Conservation (phyloP, 64 coral and sea anemone genomes). For the Astreopora myriophthalma region DNA sequence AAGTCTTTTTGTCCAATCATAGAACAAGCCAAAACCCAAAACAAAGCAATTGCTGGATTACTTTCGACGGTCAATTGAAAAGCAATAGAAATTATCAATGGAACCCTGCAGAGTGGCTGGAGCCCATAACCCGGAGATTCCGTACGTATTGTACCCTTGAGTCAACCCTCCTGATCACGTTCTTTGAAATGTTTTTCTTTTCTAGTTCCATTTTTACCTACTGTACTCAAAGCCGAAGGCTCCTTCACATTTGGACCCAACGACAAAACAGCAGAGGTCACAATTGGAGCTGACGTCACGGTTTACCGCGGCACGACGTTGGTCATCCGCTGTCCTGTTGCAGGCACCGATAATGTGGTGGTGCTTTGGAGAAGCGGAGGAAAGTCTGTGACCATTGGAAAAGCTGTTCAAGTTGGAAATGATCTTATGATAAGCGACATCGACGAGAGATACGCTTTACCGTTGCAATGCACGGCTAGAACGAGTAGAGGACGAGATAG, state of each 20-base stretch:
- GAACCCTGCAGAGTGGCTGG: no score
- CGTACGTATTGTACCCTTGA: no score
- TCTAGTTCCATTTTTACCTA: slow-evolving; percentile 27
- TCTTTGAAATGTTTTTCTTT: not conserved
- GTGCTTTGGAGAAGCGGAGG: slow-evolving; percentile 67
- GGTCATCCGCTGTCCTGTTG: slow-evolving; percentile 74
- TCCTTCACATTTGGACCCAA: slow-evolving; percentile 55
- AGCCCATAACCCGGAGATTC: no score
- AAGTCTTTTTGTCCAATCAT: no score
- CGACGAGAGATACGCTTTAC: slow-evolving; percentile 71
- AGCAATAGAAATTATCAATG: no score
- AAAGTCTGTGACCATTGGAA: no score
- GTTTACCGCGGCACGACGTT: slow-evolving; percentile 68
- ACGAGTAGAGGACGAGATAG: slow-evolving; percentile 10
- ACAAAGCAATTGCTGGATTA: no score
- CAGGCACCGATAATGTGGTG: not conserved
- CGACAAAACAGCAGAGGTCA: slow-evolving; percentile 62
- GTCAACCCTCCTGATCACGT: no score
- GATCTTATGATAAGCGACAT: slow-evolving; percentile 70
- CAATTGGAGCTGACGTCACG: slow-evolving; percentile 67
- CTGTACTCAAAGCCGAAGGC: slow-evolving; percentile 50
- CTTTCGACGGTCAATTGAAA: no score
- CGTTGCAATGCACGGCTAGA: slow-evolving; percentile 64
- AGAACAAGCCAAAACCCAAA: no score
- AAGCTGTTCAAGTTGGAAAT: slow-evolving; percentile 70